Evolutionary conservation across 2,113 vertebrate genomes (phyloP).

Genomic region (Plectropomus leopardus): DNA sequence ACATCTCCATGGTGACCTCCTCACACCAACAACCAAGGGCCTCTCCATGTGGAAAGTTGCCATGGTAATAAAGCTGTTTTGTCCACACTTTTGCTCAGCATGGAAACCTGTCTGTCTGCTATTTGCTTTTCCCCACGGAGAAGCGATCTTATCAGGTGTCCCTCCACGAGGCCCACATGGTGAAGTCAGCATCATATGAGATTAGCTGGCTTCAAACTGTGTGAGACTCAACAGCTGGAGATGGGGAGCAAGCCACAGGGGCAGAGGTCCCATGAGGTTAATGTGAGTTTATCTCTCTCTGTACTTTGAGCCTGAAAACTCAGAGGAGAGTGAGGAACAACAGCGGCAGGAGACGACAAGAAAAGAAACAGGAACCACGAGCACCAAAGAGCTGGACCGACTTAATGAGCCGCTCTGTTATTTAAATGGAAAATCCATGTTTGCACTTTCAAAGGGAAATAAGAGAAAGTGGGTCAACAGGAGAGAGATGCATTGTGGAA

Average conservation of each 20-base stretch:
- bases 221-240: conserved; percentile 8
- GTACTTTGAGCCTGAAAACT: conserved; percentile 25
- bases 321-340: conserved; percentile 18
- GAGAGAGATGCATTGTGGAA: conserved; percentile 51
- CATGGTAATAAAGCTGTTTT: conserved; percentile 40
- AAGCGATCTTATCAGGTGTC: conserved; percentile 20
- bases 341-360: conserved; percentile 33
- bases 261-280: conserved; percentile 30
- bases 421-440: conserved; percentile 70
- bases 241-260: not conserved
- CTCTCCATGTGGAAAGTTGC: conserved; percentile 50
- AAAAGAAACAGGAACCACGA: conserved; percentile 37
- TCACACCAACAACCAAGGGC: conserved; percentile 19
- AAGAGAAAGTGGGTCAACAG: conserved; percentile 74
- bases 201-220: conserved; percentile 35
- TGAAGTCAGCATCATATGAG: conserved; percentile 24
- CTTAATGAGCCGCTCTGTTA: conserved; percentile 66
- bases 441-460: conserved; percentile 68
- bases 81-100: conserved; percentile 17
- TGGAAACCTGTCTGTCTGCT: conserved; percentile 27
- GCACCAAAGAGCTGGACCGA: conserved; percentile 23
- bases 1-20: conserved; percentile 58
- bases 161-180: not conserved
- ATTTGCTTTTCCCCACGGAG: conserved; percentile 15
- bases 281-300: conserved; percentile 27